A percentile compares a stretch with the other conserved stretches of the same genome.
These are phyloP conservation scores for Tursiops truncatus DNA, from an alignment of 2,113 vertebrate species.

Conservation along the genomic window DNA sequence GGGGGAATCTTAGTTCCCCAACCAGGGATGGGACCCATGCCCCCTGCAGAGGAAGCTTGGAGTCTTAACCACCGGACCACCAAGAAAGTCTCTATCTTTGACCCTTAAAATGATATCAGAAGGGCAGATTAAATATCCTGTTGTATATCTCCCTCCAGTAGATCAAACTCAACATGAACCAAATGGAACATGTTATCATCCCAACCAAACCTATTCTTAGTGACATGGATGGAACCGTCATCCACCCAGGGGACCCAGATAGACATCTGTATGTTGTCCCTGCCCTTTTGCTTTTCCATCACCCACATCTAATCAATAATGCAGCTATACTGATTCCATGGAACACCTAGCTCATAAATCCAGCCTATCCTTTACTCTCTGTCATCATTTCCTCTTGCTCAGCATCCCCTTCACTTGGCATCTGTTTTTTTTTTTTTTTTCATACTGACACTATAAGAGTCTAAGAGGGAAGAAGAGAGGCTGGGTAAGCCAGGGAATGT, in stretches of 20 bases:
- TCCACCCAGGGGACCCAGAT: not conserved
- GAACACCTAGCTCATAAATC: not conserved
- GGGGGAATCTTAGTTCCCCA: not conserved
- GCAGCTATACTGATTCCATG: not conserved
- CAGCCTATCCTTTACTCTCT: not conserved
- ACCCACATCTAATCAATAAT: not conserved
- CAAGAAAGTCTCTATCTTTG: not conserved
- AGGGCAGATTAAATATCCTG: not conserved
- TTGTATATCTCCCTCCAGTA: not conserved
- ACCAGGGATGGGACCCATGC: not conserved
- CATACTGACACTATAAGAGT: not conserved
- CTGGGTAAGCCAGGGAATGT: not conserved
- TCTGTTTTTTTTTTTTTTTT: not conserved
- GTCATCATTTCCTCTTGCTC: not conserved
- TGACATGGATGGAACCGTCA: not conserved
- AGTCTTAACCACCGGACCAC: not conserved
- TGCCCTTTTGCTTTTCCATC: not conserved
- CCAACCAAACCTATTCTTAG: not conserved
- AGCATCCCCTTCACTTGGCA: not conserved
- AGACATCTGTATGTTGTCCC: not conserved
- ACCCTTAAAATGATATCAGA: not conserved
- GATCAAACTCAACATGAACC: not conserved
- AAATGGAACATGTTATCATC: not conserved
- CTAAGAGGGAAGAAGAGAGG: not conserved
- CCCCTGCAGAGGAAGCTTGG: not conserved